Percentiles rank a stretch among this genome's conserved stretches.
These are phyloP conservation scores for Balanococcus diminutus DNA, from an alignment of 2,888 invertebrate genomes.

Conservation along the genomic window DNA sequence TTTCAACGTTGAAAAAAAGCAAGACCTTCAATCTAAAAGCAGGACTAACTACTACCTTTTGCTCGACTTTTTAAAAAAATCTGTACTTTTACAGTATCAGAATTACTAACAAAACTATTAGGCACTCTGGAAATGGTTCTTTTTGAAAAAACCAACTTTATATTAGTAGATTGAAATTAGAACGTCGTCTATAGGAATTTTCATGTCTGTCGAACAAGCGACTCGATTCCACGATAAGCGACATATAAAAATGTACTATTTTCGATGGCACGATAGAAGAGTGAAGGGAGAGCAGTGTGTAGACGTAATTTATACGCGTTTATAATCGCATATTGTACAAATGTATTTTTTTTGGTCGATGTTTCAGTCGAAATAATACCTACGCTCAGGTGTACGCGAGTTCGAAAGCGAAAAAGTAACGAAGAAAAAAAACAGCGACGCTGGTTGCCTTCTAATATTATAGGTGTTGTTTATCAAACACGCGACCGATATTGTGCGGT, in stretches of 20 bases:
- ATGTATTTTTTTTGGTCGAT: not conserved
- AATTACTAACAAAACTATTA: no score
- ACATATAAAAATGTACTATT: not conserved
- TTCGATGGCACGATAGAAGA: not conserved
- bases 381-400: not conserved
- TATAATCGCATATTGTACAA: not conserved
- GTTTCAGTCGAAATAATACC: not conserved
- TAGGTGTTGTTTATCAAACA: constrained; percentile 4
- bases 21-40: no score
- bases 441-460: not conserved
- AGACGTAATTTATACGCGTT: not conserved
- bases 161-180: not conserved
- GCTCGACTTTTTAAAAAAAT: no score
- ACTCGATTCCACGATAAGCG: not conserved
- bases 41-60: no score
- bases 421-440: not conserved
- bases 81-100: no score
- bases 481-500: constrained; percentile 5
- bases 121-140: no score
- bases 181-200: not conserved
- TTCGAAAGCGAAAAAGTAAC: not conserved
- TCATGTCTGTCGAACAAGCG: not conserved
- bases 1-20: no score
- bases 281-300: not conserved
- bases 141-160: no score